Base-by-base conservation (phyloP, 2,888 invertebrate species). In the Mythimna loreyi region DNA sequence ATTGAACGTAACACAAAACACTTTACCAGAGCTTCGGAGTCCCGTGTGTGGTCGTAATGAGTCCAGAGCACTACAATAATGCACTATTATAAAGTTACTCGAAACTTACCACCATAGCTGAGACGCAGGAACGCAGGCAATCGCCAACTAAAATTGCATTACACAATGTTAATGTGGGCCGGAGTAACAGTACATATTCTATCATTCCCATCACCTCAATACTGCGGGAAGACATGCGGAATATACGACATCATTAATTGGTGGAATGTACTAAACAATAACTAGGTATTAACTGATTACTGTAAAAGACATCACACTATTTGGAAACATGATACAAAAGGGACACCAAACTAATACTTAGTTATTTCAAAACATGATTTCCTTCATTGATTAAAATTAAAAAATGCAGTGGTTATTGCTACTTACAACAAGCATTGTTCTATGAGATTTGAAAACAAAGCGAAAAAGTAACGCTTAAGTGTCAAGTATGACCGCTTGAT, bases 131-230 rank as follows among this genome's bases (percentile, higher is more conserved):
- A 76, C 79, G 55, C 80, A 80, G 60, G 70, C 69, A 79, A 72
- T 65, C 93, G 83, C 90, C 93, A 93, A 93, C 95, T 95, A 94
- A 90, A 94, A 94, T 91, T 88, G 85, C 79, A 84, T 83, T 75
- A 74, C 55, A 76, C 64, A 59, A 76, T 52, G 67, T 84, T 85
- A 85, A 79, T 69, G 28, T 67, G 65, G 59, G 76, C 52, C 68
- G n/a, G 60, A 59, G 61, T 40, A 55, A 69, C 21, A 61, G 72
- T 79, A 62, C 40, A 40, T 76, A 71, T 65, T 75, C 45, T 72
- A 77, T 71, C 33, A 74, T 68, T 59, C 68, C 76, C 74, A 62
- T 76, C 84, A 84, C 82, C 84, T 82, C 65, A 70, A 57, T 49
- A 77, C 74, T 67, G 80, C 80, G 69, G 72, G 72, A 58, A 81